These are phyloP conservation scores for Odontamblyopus rebecca DNA, from an alignment of 2,797 vertebrate species.

Conservation along the genomic window DNA sequence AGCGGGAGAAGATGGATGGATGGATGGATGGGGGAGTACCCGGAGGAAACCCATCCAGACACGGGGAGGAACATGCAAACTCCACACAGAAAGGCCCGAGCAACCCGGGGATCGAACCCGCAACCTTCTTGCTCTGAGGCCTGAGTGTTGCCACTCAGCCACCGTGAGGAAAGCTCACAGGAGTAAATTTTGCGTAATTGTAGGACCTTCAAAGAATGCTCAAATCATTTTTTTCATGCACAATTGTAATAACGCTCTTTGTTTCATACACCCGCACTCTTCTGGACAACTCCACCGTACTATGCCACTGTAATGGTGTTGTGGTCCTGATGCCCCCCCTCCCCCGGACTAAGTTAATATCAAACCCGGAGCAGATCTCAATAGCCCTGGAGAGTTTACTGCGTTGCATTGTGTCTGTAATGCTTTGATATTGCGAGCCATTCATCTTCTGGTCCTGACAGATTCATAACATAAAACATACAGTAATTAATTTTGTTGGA, in stretches of 20 bases:
- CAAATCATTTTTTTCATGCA: constrained; percentile 64
- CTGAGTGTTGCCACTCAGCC: no score
- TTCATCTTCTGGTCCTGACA: constrained; percentile 85
- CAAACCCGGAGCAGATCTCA: constrained; percentile 74
- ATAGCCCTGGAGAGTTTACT: constrained; percentile 70
- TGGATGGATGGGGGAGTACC: no score
- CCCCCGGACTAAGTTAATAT: constrained; percentile 77
- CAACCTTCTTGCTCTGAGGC: no score
- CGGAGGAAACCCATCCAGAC: no score
- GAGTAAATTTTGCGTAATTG: constrained; percentile 42
- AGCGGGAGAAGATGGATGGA: no score
- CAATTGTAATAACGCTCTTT: constrained; percentile 52
- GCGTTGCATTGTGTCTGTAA: constrained; percentile 71
- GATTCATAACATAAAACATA: constrained; percentile 84
- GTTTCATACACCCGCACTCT: constrained; percentile 78
- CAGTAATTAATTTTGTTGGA: constrained; percentile 86
- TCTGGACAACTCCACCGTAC: constrained; percentile 82
- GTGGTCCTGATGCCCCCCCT: constrained; percentile 66
- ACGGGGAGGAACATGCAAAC: no score
- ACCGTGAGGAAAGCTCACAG: no score
- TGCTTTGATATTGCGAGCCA: constrained; percentile 86
- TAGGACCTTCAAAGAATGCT: constrained; percentile 15
- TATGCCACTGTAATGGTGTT: constrained; percentile 79
- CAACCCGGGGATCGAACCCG: no score
- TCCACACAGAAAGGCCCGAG: no score